These are phyloP conservation scores for Suricata suricatta DNA, from an alignment of 2,113 vertebrate species.

Conservation along the genomic window DNA sequence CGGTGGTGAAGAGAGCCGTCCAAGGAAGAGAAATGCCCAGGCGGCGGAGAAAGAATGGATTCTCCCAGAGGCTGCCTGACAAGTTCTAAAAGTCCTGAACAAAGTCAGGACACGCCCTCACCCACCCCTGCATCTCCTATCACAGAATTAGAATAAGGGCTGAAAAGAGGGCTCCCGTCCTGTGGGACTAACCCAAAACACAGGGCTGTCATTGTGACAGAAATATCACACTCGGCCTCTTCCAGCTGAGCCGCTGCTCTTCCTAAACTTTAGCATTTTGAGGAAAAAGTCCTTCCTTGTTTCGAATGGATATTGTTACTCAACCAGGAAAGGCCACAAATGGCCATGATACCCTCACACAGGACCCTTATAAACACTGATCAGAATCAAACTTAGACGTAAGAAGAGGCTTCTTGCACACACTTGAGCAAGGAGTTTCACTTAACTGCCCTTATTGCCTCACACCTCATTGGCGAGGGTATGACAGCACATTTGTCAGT, in stretches of 20 bases:
- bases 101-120: background rate
- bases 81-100: background rate
- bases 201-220: background rate
- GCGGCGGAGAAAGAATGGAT: background rate
- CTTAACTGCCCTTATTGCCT: background rate
- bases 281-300: background rate
- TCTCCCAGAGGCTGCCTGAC: background rate
- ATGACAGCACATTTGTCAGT: background rate
- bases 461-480: background rate
- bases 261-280: background rate
- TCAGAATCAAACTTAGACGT: background rate
- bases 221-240: background rate
- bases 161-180: background rate
- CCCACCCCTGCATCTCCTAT: background rate
- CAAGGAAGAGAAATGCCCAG: background rate
- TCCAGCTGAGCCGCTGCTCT: background rate
- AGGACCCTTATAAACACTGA: background rate
- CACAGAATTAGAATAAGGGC: background rate
- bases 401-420: background rate
- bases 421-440: background rate
- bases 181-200: background rate
- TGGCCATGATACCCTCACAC: background rate
- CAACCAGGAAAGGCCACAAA: background rate
- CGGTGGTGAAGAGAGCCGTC: background rate
- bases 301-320: background rate